A percentile compares a stretch with the other conserved stretches of the same genome.
phyloP scores from a whole-genome alignment of 2,113 vertebrate species.

The western clawed frog (Xenopus tropicalis) region DNA sequence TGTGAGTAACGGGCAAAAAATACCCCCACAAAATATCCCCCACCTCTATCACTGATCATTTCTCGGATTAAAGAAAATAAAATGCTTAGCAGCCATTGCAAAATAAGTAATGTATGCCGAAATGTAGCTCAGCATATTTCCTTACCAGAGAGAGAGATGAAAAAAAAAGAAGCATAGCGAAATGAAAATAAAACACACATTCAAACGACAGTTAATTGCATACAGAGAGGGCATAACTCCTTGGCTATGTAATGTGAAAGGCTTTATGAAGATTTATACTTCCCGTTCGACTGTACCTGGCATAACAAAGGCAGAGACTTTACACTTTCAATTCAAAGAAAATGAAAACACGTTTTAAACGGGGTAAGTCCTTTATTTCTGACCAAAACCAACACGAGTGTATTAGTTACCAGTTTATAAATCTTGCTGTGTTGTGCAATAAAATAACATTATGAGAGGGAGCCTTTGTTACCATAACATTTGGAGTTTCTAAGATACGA shows the following conservation, averaged over 20 bases:
- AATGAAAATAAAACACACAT: conserved; percentile 13
- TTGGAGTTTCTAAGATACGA: conserved; percentile 27
- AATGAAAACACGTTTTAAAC: conserved; percentile 30
- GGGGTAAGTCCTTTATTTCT: conserved; percentile 18
- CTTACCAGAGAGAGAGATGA: too few relatives aligned
- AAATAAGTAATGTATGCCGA: too few relatives aligned
- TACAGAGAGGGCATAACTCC: conserved; percentile 16
- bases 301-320: conserved; percentile 33
- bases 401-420: conserved; percentile 38
- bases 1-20: too few relatives aligned
- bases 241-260: conserved; percentile 30
- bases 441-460: conserved; percentile 8
- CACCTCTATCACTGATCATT: too few relatives aligned
- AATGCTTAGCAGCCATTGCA: too few relatives aligned
- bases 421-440: conserved; percentile 17
- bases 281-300: conserved; percentile 31
- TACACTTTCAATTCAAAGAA: conserved; percentile 25
- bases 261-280: conserved; percentile 31
- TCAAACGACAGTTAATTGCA: conserved; percentile 21
- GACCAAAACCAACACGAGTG: conserved; percentile 40
- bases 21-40: too few relatives aligned
- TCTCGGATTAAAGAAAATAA: too few relatives aligned
- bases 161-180: neutral
- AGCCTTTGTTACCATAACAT: conserved; percentile 32
- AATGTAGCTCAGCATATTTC: too few relatives aligned